Percentiles rank a stretch among this genome's conserved stretches.
Conservation (phyloP, 1,140 invertebrate species). For the Eulimnadia texana region DNA sequence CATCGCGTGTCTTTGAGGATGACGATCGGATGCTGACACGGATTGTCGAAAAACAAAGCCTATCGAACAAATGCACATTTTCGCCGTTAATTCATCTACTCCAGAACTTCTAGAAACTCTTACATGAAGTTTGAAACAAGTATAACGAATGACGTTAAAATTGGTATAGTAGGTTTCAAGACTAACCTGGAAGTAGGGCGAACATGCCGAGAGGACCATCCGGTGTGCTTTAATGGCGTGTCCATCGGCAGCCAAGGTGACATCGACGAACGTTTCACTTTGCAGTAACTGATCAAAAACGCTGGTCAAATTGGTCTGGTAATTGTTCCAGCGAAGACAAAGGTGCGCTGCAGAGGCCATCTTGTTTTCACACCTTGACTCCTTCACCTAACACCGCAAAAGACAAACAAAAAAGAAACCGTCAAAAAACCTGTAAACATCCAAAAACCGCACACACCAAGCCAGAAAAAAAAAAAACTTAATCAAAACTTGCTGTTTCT, state of each 20-base stretch:
- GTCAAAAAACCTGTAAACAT: not conserved
- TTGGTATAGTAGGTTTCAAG: not conserved
- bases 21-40: constrained; percentile 69
- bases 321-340: constrained; percentile 18
- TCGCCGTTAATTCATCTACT: too few species aligned
- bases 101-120: too few species aligned
- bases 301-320: constrained; percentile 54
- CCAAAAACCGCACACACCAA: not conserved
- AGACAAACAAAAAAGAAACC: not conserved
- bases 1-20: constrained; percentile 80
- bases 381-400: too few species aligned
- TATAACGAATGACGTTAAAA: too few species aligned
- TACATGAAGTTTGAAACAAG: too few species aligned
- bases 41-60: constrained; percentile 73
- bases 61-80: not conserved
- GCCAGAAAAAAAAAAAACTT: too few species aligned
- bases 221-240: constrained; percentile 82
- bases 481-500: too few species aligned
- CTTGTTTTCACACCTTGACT: not conserved
- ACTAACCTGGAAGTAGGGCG: constrained; percentile 66
- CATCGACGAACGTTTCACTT: constrained; percentile 80
- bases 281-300: constrained; percentile 83
- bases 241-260: constrained; percentile 78
- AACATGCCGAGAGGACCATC: constrained; percentile 81
- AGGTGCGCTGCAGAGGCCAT: constrained; percentile 13